Conservation (phyloP, 1,140 invertebrate genomes). For the Aphelenchoides fujianensis region DNA sequence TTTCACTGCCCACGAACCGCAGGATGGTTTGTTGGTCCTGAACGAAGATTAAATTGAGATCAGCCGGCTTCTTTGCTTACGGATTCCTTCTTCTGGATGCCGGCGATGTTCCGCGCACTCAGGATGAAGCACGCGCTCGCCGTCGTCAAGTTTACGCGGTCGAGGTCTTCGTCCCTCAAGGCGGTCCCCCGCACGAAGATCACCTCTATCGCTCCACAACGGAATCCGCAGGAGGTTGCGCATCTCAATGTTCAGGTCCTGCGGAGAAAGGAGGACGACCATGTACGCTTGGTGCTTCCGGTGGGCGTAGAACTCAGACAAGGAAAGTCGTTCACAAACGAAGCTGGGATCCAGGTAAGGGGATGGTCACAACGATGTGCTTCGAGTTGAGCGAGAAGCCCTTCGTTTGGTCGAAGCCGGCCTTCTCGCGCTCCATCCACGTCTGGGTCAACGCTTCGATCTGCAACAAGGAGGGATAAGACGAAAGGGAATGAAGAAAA, state of each 20-base stretch:
- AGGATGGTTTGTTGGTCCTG: conserved; percentile 93
- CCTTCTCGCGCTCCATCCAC: conserved; percentile 72
- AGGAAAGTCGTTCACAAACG: conserved; percentile 97
- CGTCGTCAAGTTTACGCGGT: conserved; percentile 78
- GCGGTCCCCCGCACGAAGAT: conserved; percentile 95
- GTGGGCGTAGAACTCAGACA: conserved; percentile 98
- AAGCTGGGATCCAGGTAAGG: conserved; percentile 91
- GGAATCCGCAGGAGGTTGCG: conserved; percentile 96
- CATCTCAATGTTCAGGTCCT: conserved; percentile 95
- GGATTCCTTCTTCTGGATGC: conserved; percentile 35
- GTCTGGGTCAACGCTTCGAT: conserved; percentile 93
- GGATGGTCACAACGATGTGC: conserved; percentile 94
- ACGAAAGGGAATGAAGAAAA: conserved; percentile 4
- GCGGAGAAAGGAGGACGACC: conserved; percentile 89
- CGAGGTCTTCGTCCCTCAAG: conserved; percentile 86
- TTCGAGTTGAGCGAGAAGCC: conserved; percentile 62
- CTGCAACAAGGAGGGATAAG: conserved; percentile 69
- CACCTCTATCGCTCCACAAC: conserved; percentile 91
- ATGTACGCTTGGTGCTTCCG: conserved; percentile 83
- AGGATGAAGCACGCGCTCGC: conserved; percentile 66
- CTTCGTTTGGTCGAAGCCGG: conserved; percentile 86
- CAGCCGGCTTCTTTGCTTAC: neutral
- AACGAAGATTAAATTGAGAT: conserved; percentile 15
- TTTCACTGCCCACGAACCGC: conserved; percentile 93
- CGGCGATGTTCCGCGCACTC: conserved; percentile 62